Percentiles rank a stretch among this genome's conserved stretches.
Evolutionary conservation across 2,113 vertebrate genomes (phyloP).

Genomic region (Fukomys damarensis): DNA sequence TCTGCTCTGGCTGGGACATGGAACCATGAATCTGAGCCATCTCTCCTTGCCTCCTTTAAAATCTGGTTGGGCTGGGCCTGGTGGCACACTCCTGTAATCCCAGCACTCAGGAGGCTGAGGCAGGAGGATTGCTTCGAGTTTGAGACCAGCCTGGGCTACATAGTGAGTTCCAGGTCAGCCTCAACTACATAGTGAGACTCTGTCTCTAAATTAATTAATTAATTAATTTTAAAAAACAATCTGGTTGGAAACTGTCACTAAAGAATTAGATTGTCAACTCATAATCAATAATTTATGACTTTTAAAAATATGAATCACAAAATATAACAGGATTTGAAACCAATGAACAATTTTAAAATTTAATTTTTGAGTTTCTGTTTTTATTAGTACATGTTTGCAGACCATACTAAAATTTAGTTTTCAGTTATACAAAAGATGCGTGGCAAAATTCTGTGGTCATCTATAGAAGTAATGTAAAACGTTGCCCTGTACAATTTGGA

Average conservation of each 20-base stretch:
- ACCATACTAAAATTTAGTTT: neutral
- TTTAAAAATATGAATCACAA: neutral
- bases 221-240: no score
- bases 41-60: neutral
- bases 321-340: conserved; percentile 9
- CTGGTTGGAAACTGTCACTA: conserved; percentile 18
- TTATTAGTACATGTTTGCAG: neutral
- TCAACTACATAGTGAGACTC: no score
- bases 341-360: neutral
- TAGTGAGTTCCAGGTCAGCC: no score
- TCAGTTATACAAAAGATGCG: neutral
- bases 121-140: no score
- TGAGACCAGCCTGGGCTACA: no score
- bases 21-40: neutral
- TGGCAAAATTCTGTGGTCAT: neutral
- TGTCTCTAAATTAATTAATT: no score
- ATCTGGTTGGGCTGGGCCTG: no score
- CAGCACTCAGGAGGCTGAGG: no score
- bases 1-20: neutral
- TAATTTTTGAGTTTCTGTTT: neutral
- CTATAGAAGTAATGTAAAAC: neutral
- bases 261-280: conserved; percentile 13
- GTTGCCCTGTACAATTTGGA: conserved; percentile 54
- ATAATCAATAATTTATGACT: neutral
- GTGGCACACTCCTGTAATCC: no score